Evolutionary conservation across 2,113 vertebrate genomes (phyloP), one percentile per base, ranked within the genome.

Genomic region (Charina bottae): DNA sequence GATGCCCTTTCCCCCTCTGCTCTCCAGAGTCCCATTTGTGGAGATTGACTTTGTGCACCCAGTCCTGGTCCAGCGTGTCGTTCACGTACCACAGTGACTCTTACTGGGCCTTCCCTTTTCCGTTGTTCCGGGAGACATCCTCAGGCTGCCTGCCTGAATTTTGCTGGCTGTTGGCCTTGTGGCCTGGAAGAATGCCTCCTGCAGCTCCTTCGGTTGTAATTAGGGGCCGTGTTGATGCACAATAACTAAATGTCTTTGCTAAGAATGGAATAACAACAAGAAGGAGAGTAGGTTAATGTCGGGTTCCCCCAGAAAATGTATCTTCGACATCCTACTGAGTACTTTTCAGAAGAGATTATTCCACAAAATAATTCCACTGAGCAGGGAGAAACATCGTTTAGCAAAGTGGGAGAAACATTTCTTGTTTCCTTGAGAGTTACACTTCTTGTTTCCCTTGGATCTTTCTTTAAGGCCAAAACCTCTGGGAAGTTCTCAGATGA

Each of bases 401-500:
- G 42, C 42, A 42, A 42, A 42, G 42, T 42, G 42, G 3, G 42
- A 42, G 42, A 2, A 2, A 42, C 3, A 42, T 42, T 2, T 24
- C 6, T 9, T 23, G 19, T 23, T 56, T 87, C 8, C 13, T n/a
- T n/a, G 42, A 42, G 42, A 42, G 42, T 42, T 42, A 42, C 3
- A 42, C 3, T 2, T 24, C 6, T 9, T 23, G 19, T 23, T 56
- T 87, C 8, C 13, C 33, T 56, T 46, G 53, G 60, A 0, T 91
- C 42, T 96, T 89, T 90, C 89, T 90, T 91, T 12, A 83, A 99
- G 99, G 99, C 99, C 0, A 98, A 98, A 96, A 97, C 92, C n/a
- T 99, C 99, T 0, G 98, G 98, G n/a, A 99, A 98, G 94, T 99
- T 99, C 97, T 98, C 98, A 0, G 96, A 96, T 0, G 98, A 99